A percentile compares a stretch with the other conserved stretches of the same genome.
These are phyloP conservation scores for Staurois parvus DNA, from an alignment of 2,797 vertebrate species.

Conservation along the genomic window DNA sequence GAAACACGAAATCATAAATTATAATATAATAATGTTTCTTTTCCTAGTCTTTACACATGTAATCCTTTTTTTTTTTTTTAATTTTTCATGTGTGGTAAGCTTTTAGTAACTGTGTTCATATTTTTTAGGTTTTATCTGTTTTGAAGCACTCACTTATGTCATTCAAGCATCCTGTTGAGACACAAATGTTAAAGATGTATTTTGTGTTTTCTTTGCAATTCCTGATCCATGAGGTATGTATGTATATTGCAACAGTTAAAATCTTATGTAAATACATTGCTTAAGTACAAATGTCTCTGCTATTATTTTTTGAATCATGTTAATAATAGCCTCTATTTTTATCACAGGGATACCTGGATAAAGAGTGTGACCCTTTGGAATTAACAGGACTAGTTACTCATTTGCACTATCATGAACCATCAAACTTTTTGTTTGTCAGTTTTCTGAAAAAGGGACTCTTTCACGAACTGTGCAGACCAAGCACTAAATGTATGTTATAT, in stretches of 20 bases:
- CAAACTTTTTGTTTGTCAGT: slow-evolving; percentile 70
- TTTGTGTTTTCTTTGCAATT: slow-evolving; percentile 69
- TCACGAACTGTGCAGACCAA: slow-evolving; percentile 67
- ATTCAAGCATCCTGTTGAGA: slow-evolving; percentile 61
- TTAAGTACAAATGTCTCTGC: too few relatives aligned
- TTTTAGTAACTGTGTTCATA: background rate
- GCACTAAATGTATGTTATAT: slow-evolving; percentile 56
- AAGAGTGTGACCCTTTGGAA: slow-evolving; percentile 64
- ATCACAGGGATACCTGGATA: slow-evolving; percentile 68
- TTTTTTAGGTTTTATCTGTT: slow-evolving; percentile 66
- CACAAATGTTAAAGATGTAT: slow-evolving; percentile 68
- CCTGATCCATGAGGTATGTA: slow-evolving; percentile 67
- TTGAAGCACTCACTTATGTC: slow-evolving; percentile 69
- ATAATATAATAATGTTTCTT: too few relatives aligned
- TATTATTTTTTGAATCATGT: too few relatives aligned
- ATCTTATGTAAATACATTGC: background rate
- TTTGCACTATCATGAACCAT: slow-evolving; percentile 71
- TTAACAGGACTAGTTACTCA: slow-evolving; percentile 70
- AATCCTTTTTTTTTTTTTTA: too few relatives aligned
- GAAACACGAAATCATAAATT: too few relatives aligned
- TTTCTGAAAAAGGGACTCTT: slow-evolving; percentile 71
- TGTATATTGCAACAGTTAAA: too few relatives aligned
- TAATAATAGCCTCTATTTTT: background rate
- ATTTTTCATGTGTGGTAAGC: too few relatives aligned
- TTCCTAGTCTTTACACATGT: too few relatives aligned